A percentile compares a stretch with the other conserved stretches of the same genome.
These are phyloP conservation scores for Hoplodrina blanda DNA, from an alignment of 2,888 invertebrate species.

Conservation along the genomic window DNA sequence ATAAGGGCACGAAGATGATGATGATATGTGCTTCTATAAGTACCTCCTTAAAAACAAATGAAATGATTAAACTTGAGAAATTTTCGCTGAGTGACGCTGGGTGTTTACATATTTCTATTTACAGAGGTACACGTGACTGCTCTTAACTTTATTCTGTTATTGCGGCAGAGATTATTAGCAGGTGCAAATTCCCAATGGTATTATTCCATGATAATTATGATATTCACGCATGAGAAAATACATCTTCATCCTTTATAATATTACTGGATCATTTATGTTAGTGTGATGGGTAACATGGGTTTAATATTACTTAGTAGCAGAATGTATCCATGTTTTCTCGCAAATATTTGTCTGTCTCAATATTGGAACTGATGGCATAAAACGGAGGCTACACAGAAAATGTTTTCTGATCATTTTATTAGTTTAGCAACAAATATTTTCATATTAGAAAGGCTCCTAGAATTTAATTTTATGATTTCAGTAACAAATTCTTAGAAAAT, in stretches of 20 bases:
- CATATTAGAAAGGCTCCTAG: not conserved
- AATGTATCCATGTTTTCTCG: not conserved
- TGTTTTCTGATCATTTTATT: not conserved
- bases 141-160: slow-evolving; percentile 16
- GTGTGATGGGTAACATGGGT: slow-evolving; percentile 15
- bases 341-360: slow-evolving; percentile 6
- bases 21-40: not conserved
- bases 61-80: too few species aligned
- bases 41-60: not conserved
- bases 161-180: slow-evolving; percentile 23
- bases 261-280: slow-evolving; percentile 17
- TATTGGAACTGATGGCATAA: not conserved
- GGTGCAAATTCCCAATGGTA: slow-evolving; percentile 42
- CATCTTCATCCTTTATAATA: slow-evolving; percentile 14
- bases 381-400: slow-evolving; percentile 1
- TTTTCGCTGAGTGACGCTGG: not conserved
- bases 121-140: not conserved
- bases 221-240: slow-evolving; percentile 48
- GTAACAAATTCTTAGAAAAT: not conserved
- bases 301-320: slow-evolving; percentile 10
- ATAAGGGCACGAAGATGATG: too few species aligned
- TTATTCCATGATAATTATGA: slow-evolving; percentile 36
- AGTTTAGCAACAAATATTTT: slow-evolving; percentile 10
- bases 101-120: not conserved
- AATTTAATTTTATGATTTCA: too few species aligned